Evolutionary conservation across 2,113 vertebrate species (phyloP), one percentile per base, ranked within the genome.

Genomic region (Salvator merianae): DNA sequence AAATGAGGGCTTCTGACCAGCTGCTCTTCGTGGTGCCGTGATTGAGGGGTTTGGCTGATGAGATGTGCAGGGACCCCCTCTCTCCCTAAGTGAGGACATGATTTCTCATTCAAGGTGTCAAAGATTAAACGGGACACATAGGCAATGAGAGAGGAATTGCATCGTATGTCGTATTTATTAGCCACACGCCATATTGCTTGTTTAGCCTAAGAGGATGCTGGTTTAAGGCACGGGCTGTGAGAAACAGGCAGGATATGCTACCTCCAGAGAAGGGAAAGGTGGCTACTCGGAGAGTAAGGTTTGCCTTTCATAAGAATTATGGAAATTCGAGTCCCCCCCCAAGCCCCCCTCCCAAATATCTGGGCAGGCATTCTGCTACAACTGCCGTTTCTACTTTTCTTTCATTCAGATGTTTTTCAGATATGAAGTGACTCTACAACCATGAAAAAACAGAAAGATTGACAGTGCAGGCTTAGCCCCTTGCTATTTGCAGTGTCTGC

Each of bases 1-100:
- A 91, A 89, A 90, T 82, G 86, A 93, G 91, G 59, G 85, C 84
- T 90, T 86, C 0, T 0, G 82, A 86, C 92, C 90, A 88, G 92
- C 93, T 86, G 91, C 92, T 93, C 91, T 74, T 90, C 79, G 79
- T 88, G 90, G 91, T 77, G 74, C 86, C 76, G 87, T 92, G 93
- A 94, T 93, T 93, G 93, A 93, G 86, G 55, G 87, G 86, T 50
- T 91, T 93, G 5, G 1, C 87, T 94, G 92, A 94, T 89, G 93
- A 93, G 88, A 83, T 83, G 80, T 91, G 91, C 93, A 90, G 84
- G 79, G 50, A 89, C 83, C 86, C 69, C 84, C 88, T 83, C 65
- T 83, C 75, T 83, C 65, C 65, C 72, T 79, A 86, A 2, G 77
- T 43, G 80, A 77, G 65, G 10, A 80, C 0, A 32, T 38, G 72